Evolutionary conservation across 2,888 invertebrate species (phyloP), one percentile per base, ranked within the genome.

Genomic region (Bombylius major): DNA sequence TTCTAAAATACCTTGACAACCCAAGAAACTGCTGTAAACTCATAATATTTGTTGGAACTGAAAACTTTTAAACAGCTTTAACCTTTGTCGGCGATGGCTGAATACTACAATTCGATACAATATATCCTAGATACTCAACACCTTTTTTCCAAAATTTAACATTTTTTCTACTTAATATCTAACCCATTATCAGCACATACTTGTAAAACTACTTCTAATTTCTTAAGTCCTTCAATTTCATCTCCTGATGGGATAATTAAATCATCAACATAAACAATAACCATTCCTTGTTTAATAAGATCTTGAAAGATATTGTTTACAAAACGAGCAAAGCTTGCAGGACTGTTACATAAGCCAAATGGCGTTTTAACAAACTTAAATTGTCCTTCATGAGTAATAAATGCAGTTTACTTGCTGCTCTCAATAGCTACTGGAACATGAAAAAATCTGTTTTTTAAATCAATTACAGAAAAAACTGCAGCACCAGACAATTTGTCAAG

Each of bases 21-120:
- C 65, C 66, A 13, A 66, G 47, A 54, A 65, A 66, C 51, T 60
- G 59, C n/a, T 63, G 56, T 1, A 66, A 47, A 33, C 64, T 56
- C 36, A 64, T 62, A 5, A 62, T 55, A 50, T 58, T 62, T 31
- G 50, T 56, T 7, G 66, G 64, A 7, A 33, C 53, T 4, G 62
- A 63, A 55, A 63, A 65, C 4, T 58, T 54, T 34, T 55, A 23
- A 6, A 65, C 62, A 1, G 62, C 63, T 44, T 31, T 31, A 14
- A 58, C 59, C 50, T 65, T 65, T 11, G 23, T 36, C 9, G 49
- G 49, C 11, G 60, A 61, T 1, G 63, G 63, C 32, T 53, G 55
- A 5, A 66, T 51, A 3, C 57, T 60, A 23, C 14, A 23, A 11
- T 47, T 11, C 9, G 23, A 23, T 4, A 47, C 14, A 4, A 47